Conservation (phyloP, 2,888 invertebrate genomes). For the Ophraella communa region DNA sequence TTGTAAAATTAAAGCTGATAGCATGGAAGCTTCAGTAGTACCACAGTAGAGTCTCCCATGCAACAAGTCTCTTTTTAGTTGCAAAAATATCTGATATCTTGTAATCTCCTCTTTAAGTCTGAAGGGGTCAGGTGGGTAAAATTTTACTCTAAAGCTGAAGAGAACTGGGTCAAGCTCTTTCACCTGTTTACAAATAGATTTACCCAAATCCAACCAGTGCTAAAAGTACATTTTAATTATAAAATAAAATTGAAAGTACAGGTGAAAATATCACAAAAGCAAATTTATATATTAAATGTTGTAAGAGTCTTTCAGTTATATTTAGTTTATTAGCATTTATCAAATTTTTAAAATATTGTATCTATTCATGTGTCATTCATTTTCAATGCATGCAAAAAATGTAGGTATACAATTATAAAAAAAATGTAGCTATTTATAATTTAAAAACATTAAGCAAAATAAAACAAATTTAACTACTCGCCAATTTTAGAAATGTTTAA, state of each 20-base stretch:
- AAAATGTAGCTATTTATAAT: neutral
- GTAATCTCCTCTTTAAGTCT: constrained; percentile 93
- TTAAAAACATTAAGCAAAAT: no score
- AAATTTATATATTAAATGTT: no score
- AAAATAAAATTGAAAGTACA: neutral
- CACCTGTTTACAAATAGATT: constrained; percentile 89
- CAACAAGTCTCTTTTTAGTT: constrained; percentile 90
- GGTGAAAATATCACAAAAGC: neutral
- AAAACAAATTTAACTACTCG: no score
- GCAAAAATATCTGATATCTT: constrained; percentile 92
- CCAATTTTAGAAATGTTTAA: no score
- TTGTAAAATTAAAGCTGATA: constrained; percentile 92
- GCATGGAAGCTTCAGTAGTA: constrained; percentile 84
- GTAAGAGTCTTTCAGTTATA: no score
- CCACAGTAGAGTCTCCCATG: constrained; percentile 95
- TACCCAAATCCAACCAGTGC: constrained; percentile 94
- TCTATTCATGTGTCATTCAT: no score
- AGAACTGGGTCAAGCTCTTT: constrained; percentile 92
- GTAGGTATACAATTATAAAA: neutral
- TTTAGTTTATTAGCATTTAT: no score
- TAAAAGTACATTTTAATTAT: constrained; percentile 61
- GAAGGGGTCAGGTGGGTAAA: constrained; percentile 95
- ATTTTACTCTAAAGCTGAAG: constrained; percentile 96
- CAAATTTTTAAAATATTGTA: no score
- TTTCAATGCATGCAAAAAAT: no score